Base-by-base conservation (phyloP, 2,888 invertebrate species). In the Campoplex nolae region DNA sequence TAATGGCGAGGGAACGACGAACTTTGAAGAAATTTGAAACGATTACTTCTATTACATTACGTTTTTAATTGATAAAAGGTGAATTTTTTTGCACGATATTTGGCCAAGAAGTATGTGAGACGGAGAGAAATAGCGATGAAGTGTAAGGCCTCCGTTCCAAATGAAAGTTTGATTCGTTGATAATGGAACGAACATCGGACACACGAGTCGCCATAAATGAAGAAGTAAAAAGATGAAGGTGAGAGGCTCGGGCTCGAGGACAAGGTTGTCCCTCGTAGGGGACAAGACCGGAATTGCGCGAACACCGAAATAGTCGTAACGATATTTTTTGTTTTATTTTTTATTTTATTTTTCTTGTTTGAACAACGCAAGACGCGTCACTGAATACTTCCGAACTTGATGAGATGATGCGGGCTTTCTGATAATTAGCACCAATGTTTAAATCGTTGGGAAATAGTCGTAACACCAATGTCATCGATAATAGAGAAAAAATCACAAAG, bases 401-500 rank as follows among this genome's bases (percentile, higher is more conserved):
- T 51, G 32, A 6, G 28, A 71, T 4, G 51, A 48, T 48, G 18
- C 28, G 51, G 23, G 16, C 32, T 18, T 18, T 9, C 4, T 51
- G 9, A 51, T 35, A 51, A 7, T 18, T 71, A 8, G 70, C 45
- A 45, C 51, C 18, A 8, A 35, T 32, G 7, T 54, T 32, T 51
- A 18, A 35, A 32, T 13, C 42, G 23, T 51, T 16, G 51, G 35
- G 11, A 51, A 71, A 71, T 71, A 8, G 32, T 38, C 18, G 51
- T 51, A 28, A 23, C 71, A 71, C 71, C 35, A 71, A 45, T 54
- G 51, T 71, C 18, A 18, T 51, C 4, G 67, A 71, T n/a, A n/a
- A 28, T 54, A 74, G 23, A 67, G 16, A 70, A 71, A 71, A 81
- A 76, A n/a, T 42, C 51, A 67, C 16, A 70, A 38, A 56, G 68